Conservation (phyloP, 2,113 vertebrate genomes). For the Polypterus bichir region DNA sequence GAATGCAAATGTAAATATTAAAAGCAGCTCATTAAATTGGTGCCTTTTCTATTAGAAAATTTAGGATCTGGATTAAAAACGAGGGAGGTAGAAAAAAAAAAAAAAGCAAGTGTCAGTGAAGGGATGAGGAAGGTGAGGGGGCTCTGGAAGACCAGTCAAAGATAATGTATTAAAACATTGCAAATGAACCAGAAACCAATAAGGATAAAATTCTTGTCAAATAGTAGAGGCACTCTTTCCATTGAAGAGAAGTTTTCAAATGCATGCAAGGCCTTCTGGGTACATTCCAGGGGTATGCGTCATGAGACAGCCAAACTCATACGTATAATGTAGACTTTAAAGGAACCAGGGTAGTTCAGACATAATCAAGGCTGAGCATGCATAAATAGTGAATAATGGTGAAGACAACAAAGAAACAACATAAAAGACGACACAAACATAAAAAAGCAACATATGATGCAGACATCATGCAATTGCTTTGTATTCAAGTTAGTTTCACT, state of each 20-base stretch:
- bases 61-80: no score
- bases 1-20: no score
- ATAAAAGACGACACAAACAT: slow-evolving; percentile 26
- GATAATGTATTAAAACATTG: slow-evolving; percentile 25
- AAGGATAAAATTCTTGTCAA: no score
- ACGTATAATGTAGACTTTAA: slow-evolving; percentile 8
- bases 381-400: not conserved
- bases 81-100: no score
- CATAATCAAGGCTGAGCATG: slow-evolving; percentile 25
- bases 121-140: no score
- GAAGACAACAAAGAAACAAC: slow-evolving; percentile 21
- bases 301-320: slow-evolving; percentile 4
- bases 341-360: slow-evolving; percentile 38
- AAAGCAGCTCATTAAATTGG: no score
- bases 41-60: no score
- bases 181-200: slow-evolving; percentile 1
- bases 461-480: slow-evolving; percentile 41
- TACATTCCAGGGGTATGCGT: not conserved
- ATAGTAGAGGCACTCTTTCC: no score
- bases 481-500: not conserved
- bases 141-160: slow-evolving; percentile 28
- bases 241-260: not conserved
- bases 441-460: slow-evolving; percentile 33
- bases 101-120: no score
- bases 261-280: slow-evolving; percentile 4